Conservation (phyloP, 2,797 vertebrate genomes). For the Phoeniculus purpureus region DNA sequence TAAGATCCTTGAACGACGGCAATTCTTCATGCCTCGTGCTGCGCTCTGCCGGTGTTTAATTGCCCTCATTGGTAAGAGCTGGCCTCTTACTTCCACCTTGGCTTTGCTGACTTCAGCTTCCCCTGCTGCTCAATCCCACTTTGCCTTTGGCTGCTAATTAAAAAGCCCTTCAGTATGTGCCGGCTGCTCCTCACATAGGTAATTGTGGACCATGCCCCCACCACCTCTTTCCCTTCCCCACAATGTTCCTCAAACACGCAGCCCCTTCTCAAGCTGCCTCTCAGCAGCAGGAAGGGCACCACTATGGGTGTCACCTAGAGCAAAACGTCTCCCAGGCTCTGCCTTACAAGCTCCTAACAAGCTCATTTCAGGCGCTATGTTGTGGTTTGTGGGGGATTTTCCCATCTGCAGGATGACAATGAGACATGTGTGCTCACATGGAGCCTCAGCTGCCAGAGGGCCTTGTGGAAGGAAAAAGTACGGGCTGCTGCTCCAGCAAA, state of each 20-base stretch:
- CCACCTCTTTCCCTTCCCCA: conserved; percentile 2
- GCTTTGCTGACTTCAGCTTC: conserved; percentile 68
- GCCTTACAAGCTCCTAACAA: neutral
- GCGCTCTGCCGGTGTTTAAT: conserved; percentile 30
- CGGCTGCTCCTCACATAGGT: conserved; percentile 18
- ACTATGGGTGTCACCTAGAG: rapidly evolving
- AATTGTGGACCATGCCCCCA: neutral
- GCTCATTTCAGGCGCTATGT: rapidly evolving
- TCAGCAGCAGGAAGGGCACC: rapidly evolving
- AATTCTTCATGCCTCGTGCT: conserved; percentile 6
- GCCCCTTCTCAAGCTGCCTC: neutral
- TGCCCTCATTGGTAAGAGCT: conserved; percentile 25
- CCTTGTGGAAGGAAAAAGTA: neutral
- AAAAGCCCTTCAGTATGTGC: conserved; percentile 56
- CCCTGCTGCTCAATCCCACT: neutral
- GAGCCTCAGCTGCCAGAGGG: neutral
- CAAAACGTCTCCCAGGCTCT: neutral
- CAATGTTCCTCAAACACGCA: rapidly evolving
- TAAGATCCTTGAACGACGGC: neutral
- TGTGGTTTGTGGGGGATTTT: too few species aligned
- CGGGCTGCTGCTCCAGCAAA: neutral
- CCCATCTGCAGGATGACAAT: neutral
- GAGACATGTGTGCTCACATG: neutral
- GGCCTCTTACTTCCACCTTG: conserved; percentile 45
- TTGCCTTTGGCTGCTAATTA: conserved; percentile 67